These are phyloP conservation scores for Halcyon smyrnensis DNA, from an alignment of 2,797 vertebrate species.

Conservation along the genomic window DNA sequence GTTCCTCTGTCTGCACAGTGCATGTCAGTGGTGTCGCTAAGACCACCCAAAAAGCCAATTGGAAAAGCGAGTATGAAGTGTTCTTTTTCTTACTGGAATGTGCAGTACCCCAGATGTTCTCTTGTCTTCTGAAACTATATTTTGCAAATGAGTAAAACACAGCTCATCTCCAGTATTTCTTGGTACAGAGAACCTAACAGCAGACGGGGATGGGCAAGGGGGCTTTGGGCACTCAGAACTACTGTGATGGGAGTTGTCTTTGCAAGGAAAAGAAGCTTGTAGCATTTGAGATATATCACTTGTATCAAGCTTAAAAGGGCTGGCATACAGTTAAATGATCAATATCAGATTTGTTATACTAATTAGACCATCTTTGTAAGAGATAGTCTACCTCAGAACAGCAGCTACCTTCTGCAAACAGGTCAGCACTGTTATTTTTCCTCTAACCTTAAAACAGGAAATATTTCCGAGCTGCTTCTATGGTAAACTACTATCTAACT, in stretches of 20 bases:
- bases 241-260: not conserved
- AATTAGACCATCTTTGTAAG: not conserved
- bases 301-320: not conserved
- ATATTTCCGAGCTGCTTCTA: not conserved
- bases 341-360: not conserved
- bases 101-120: not conserved
- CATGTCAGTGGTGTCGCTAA: not conserved
- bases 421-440: not conserved
- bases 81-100: not conserved
- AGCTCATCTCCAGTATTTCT: not conserved
- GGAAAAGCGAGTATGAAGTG: not conserved
- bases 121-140: not conserved
- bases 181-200: not conserved
- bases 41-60: not conserved
- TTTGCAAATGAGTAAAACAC: not conserved
- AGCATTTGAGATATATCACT: not conserved
- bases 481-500: not conserved
- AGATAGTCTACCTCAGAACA: not conserved
- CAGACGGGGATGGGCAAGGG: not conserved
- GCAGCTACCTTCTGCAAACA: not conserved
- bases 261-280: not conserved
- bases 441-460: not conserved
- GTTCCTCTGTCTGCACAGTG: not conserved
- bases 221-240: accelerated
- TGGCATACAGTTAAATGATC: not conserved